These are phyloP conservation scores for Mustela lutreola DNA, from an alignment of 2,113 vertebrate genomes.

Conservation along the genomic window DNA sequence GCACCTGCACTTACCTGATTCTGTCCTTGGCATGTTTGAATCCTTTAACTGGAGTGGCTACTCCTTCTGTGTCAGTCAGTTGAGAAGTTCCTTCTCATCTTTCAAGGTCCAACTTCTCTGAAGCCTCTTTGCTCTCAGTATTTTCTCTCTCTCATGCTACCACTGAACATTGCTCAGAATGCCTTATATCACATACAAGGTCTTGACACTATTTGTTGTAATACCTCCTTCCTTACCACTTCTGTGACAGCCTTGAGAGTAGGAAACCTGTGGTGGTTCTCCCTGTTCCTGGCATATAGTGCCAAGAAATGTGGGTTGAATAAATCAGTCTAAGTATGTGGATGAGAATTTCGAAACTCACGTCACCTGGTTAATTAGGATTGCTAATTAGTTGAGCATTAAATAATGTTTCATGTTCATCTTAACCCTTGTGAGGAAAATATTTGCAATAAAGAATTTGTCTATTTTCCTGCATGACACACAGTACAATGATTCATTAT, in stretches of 20 bases:
- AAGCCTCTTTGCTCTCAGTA: neutral
- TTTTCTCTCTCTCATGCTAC: neutral
- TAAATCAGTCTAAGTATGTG: neutral
- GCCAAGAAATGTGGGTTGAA: neutral
- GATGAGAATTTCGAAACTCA: conserved; percentile 10
- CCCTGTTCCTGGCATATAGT: neutral
- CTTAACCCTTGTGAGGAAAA: conserved; percentile 46
- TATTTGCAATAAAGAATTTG: conserved; percentile 14
- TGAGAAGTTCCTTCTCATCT: neutral
- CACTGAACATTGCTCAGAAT: neutral
- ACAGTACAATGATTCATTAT: neutral
- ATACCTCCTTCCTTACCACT: neutral
- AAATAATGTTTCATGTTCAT: conserved; percentile 41
- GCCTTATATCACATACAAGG: neutral
- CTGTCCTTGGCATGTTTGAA: neutral
- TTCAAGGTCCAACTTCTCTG: neutral
- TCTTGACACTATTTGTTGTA: neutral
- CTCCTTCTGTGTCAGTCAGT: neutral
- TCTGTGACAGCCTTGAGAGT: neutral
- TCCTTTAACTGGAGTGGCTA: neutral
- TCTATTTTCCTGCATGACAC: neutral
- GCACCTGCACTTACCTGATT: neutral
- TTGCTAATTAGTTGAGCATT: conserved; percentile 58
- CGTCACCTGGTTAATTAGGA: neutral
- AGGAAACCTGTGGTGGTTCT: neutral